phyloP scores from a whole-genome alignment of 1,140 invertebrate genomes.

The Helicoverpa zea region DNA sequence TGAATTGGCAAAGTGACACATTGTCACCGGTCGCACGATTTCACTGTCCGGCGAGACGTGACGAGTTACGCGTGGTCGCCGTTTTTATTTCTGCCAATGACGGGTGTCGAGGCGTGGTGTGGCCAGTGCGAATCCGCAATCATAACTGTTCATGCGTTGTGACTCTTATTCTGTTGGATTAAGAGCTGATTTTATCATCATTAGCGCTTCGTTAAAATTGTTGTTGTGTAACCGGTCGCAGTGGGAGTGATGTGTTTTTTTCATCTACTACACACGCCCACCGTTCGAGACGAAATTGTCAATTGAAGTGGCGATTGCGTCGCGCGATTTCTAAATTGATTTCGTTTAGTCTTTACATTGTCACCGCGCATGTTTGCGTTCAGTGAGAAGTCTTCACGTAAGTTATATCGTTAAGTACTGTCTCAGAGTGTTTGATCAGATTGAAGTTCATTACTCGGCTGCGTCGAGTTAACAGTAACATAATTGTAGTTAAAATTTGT shows the following conservation, averaged over 20 bases:
- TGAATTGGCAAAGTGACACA: conserved; percentile 74
- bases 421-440: conserved; percentile 61
- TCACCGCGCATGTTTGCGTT: conserved; percentile 33
- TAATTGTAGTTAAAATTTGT: conserved; percentile 82
- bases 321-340: conserved; percentile 68
- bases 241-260: conserved; percentile 85
- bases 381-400: conserved; percentile 18
- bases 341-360: conserved; percentile 41
- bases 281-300: conserved; percentile 69
- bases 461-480: conserved; percentile 71
- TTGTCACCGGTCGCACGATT: conserved; percentile 84
- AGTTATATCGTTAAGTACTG: conserved; percentile 52
- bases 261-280: conserved; percentile 80
- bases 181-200: conserved; percentile 64
- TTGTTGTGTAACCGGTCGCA: conserved; percentile 71
- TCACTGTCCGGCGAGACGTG: conserved; percentile 83
- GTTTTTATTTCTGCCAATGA: conserved; percentile 87
- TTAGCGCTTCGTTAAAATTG: conserved; percentile 58
- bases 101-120: conserved; percentile 84
- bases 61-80: conserved; percentile 83
- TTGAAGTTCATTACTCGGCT: conserved; percentile 75
- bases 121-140: conserved; percentile 66
- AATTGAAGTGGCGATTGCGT: conserved; percentile 65
- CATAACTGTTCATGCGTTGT: conserved; percentile 51
- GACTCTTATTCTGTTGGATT: conserved; percentile 61